These are phyloP conservation scores for Apostichopus californicus DNA, from an alignment of 35 echinoderm and acorn worm species.

Conservation along the genomic window DNA sequence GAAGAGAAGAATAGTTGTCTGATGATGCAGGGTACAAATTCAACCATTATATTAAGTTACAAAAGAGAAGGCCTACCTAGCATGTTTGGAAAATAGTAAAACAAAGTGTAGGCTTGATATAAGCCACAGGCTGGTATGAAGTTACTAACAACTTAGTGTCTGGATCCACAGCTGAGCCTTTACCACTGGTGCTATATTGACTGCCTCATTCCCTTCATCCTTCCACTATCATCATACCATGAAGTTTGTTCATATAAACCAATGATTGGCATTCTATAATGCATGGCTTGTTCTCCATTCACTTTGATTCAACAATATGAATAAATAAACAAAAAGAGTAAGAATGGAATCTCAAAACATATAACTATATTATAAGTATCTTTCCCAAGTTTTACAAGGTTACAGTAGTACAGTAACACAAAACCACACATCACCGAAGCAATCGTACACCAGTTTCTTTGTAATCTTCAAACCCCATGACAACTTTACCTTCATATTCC, in stretches of 20 bases:
- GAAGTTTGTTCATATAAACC: no score
- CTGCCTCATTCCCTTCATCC: background rate
- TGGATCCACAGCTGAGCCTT: constrained; percentile 60
- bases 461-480: background rate
- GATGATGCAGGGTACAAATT: no score
- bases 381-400: background rate
- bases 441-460: no score
- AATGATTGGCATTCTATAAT: no score
- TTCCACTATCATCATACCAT: background rate
- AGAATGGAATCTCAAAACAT: background rate
- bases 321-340: no score
- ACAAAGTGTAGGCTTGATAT: no score
- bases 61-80: no score
- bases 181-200: background rate
- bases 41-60: no score
- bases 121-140: constrained; percentile 63
- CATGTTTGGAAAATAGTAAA: no score
- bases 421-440: background rate
- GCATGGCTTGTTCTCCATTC: no score
- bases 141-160: constrained; percentile 77
- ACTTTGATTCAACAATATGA: no score
- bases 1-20: no score
- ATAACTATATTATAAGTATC: background rate
- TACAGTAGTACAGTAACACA: background rate
- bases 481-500: constrained; percentile 80